Percentiles rank a stretch among this genome's conserved stretches.
Evolutionary conservation across 2,113 vertebrate species (phyloP).

Genomic region (Ciconia stormi): DNA sequence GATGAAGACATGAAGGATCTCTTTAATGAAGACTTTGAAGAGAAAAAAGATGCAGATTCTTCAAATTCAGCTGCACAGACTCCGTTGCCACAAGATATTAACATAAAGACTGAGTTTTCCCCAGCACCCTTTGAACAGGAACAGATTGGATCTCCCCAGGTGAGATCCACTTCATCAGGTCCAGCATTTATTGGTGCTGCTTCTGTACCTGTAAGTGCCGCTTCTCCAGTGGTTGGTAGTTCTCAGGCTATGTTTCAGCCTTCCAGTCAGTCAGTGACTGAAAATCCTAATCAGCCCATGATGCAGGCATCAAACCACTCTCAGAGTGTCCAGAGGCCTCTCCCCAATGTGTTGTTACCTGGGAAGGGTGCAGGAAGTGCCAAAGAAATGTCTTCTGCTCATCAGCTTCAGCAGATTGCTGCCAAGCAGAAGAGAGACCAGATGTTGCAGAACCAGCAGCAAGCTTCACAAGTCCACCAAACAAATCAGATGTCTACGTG

Average conservation of each 20-base stretch:
- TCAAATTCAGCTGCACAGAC: slow-evolving; percentile 74
- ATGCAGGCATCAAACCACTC: slow-evolving; percentile 78
- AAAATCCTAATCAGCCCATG: slow-evolving; percentile 70
- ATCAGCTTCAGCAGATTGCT: slow-evolving; percentile 89
- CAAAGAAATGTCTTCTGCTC: slow-evolving; percentile 88
- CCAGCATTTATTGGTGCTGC: slow-evolving; percentile 82
- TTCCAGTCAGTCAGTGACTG: slow-evolving; percentile 68
- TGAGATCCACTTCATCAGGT: slow-evolving; percentile 84
- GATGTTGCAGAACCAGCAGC: slow-evolving; percentile 79
- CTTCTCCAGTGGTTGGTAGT: slow-evolving; percentile 77
- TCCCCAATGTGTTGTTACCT: slow-evolving; percentile 79
- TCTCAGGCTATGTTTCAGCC: slow-evolving; percentile 78
- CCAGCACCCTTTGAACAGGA: slow-evolving; percentile 89
- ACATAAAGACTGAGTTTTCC: slow-evolving; percentile 91
- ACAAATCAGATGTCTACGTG: slow-evolving; percentile 83
- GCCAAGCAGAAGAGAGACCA: slow-evolving; percentile 85
- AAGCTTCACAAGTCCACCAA: slow-evolving; percentile 68
- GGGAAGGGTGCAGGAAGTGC: slow-evolving; percentile 85
- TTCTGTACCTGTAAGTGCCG: slow-evolving; percentile 78
- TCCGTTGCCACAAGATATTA: slow-evolving; percentile 81
- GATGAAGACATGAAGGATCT: slow-evolving; percentile 98
- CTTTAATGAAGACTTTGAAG: slow-evolving; percentile 93
- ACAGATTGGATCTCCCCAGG: slow-evolving; percentile 85
- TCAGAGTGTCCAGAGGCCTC: slow-evolving; percentile 76
- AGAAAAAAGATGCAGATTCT: slow-evolving; percentile 90